Evolutionary conservation across 2,888 invertebrate species (phyloP), one percentile per base, ranked within the genome.

Genomic region (Eristalis tenax): DNA sequence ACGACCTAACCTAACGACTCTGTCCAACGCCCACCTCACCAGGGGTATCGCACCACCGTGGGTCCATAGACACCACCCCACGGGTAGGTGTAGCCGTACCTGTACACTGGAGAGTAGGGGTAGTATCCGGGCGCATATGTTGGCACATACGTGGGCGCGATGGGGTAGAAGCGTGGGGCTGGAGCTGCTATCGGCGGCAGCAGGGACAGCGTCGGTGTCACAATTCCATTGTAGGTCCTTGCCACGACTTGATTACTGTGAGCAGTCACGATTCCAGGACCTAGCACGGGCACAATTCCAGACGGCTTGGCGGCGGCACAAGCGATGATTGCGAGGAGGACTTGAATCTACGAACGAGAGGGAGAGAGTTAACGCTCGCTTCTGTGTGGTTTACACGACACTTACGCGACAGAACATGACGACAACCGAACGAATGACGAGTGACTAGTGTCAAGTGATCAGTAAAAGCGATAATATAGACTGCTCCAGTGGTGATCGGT

Each of bases 241-340:
- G 83, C 76, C n/a, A 87, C 35, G 13, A 87, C 69, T 66, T 87
- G 86, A 77, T 87, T 71, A 38, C 87, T 87, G 59, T 83, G 87
- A 32, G 83, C 79, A 4, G 83, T 87, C 15, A 83, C 79, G 50
- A 87, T 76, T 68, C 87, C 87, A 28, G 83, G 87, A 71, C 83
- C 83, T 10, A 83, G 78, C 32, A 79, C n/a, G 22, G 86, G 83
- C 10, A 87, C 83, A 87, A 83, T 77, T 83, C 87, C 87, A 76
- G 87, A 87, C 26, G 87, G 83, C 83, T 83, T 87, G 83, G 83
- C 87, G 32, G 76, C 38, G 23, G 71, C 87, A 73, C 87, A 83
- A 83, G 83, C 83, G 32, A 83, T 76, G 75, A 80, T 76, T 83
- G 83, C 73, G 61, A 87, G 73, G 4, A 87, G 13, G 22, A 87